A percentile compares a stretch with the other conserved stretches of the same genome.
phyloP scores from a whole-genome alignment of 2,113 vertebrate species.

The Callorhinus ursinus region DNA sequence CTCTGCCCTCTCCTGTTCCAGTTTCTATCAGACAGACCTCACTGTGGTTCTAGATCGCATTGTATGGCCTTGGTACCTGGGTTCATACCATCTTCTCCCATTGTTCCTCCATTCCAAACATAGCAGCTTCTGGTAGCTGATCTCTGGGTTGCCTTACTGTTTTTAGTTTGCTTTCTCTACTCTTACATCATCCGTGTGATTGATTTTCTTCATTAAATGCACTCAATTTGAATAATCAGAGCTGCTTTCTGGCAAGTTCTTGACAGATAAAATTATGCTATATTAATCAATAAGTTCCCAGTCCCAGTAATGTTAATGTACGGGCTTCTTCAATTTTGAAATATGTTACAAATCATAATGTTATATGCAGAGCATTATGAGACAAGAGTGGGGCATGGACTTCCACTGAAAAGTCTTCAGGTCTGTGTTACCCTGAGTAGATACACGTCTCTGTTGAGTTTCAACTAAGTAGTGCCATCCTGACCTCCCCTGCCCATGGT shows the following conservation, averaged over 20 bases:
- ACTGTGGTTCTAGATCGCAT: not conserved
- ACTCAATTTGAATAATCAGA: not conserved
- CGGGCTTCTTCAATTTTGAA: not conserved
- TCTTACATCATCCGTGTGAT: not conserved
- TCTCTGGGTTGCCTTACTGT: not conserved
- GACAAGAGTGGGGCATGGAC: not conserved
- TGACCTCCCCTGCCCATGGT: fast-evolving
- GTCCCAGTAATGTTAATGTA: not conserved
- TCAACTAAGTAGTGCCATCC: not conserved
- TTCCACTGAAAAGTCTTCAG: not conserved
- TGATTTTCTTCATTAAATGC: not conserved
- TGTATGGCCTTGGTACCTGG: not conserved
- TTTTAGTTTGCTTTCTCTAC: not conserved
- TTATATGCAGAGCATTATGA: not conserved
- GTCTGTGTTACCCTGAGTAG: not conserved
- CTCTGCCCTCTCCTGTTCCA: not conserved
- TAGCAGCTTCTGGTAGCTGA: not conserved
- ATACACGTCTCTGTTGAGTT: not conserved
- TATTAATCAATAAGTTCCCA: slow-evolving; percentile 17
- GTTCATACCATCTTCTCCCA: not conserved
- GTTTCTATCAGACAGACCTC: not conserved
- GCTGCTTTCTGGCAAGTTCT: not conserved
- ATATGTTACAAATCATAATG: not conserved
- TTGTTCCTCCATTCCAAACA: not conserved
- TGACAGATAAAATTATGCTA: not conserved